Conservation (phyloP, 2,113 vertebrate species). For the Catharus bicknelli region DNA sequence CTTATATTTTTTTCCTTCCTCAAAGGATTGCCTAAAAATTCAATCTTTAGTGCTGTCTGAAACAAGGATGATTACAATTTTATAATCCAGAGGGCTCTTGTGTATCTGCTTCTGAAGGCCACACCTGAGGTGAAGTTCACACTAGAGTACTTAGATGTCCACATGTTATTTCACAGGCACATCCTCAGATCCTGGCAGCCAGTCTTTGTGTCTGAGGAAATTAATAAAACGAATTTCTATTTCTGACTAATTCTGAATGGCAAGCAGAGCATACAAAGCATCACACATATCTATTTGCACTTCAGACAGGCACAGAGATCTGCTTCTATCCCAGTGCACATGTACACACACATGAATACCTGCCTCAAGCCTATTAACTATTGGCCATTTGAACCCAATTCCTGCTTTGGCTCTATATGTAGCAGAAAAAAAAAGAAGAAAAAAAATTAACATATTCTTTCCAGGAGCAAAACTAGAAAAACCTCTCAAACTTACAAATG, state of each 20-base stretch:
- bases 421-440: not conserved
- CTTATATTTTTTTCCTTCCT: not conserved
- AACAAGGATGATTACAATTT: not conserved
- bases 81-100: not conserved
- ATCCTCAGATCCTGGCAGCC: not conserved
- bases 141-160: not conserved
- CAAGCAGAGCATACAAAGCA: not conserved
- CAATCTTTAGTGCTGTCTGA: not conserved
- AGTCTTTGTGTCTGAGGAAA: not conserved
- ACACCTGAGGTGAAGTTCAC: not conserved
- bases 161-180: not conserved
- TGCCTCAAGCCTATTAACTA: not conserved
- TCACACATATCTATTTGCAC: not conserved
- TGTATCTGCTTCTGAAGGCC: not conserved
- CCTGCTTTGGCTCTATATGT: not conserved
- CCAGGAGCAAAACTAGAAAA: not conserved
- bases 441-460: not conserved
- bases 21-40: not conserved
- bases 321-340: not conserved
- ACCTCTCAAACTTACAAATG: not conserved
- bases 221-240: not conserved
- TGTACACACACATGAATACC: fast-evolving
- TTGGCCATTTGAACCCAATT: not conserved
- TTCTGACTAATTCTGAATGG: not conserved
- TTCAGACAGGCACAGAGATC: not conserved